Conservation (phyloP, 1,140 invertebrate species). For the Trichoplusia ni region DNA sequence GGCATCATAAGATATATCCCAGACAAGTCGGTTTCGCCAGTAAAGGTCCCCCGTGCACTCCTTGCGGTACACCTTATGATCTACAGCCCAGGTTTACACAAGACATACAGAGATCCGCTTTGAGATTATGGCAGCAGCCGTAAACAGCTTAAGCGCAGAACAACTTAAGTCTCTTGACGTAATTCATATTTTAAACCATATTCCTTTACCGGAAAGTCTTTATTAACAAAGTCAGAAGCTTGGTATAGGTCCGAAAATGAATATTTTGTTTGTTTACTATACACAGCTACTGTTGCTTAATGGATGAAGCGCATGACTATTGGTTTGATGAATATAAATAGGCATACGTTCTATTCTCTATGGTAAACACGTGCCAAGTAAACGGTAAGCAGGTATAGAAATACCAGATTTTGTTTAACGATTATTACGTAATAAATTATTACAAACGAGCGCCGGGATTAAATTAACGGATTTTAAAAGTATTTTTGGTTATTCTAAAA, state of each 20-base stretch:
- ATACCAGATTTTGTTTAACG: slow-evolving; percentile 36
- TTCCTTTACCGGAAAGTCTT: slow-evolving; percentile 24
- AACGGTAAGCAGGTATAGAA: slow-evolving; percentile 39
- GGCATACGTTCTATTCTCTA: slow-evolving; percentile 36
- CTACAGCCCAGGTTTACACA: slow-evolving; percentile 17
- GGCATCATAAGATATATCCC: neutral
- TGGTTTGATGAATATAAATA: slow-evolving; percentile 53
- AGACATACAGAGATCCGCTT: slow-evolving; percentile 41
- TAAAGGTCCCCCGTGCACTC: slow-evolving; percentile 34
- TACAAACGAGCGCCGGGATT: slow-evolving; percentile 23
- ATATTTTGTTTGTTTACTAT: slow-evolving; percentile 47
- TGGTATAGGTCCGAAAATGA: slow-evolving; percentile 34
- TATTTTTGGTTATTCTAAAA: slow-evolving; percentile 29
- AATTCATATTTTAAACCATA: slow-evolving; percentile 26
- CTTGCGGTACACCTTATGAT: slow-evolving; percentile 45
- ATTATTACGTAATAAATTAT: slow-evolving; percentile 42
- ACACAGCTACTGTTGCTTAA: slow-evolving; percentile 58
- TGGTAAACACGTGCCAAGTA: slow-evolving; percentile 43
- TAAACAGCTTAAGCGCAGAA: slow-evolving; percentile 8
- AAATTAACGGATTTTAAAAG: slow-evolving; percentile 31
- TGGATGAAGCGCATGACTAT: slow-evolving; percentile 49
- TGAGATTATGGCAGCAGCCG: slow-evolving; percentile 37
- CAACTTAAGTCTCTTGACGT: neutral
- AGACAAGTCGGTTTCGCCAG: slow-evolving; percentile 16
- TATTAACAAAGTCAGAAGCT: slow-evolving; percentile 36